Evolutionary conservation across 2,113 vertebrate genomes (phyloP), one percentile per base, ranked within the genome.

Genomic region (Pteruthius melanotis): DNA sequence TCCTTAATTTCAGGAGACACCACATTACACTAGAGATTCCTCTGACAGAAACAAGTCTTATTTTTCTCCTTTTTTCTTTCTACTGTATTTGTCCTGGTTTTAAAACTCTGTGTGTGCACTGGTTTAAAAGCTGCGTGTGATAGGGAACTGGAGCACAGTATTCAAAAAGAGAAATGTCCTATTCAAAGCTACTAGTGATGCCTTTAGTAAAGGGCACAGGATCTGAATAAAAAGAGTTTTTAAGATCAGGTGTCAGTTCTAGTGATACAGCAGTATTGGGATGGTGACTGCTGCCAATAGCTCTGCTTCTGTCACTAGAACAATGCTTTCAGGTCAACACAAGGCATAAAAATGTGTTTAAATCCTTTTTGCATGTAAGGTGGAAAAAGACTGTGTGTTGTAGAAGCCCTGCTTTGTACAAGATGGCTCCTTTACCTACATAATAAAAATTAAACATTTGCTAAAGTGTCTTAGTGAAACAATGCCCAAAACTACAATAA

Each of bases 371-470:
- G 13, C 1, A 13, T 30, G 40, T 61, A 64, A 69, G 11, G 6
- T 82, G 33, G 74, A 8, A 86, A 86, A 92, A 72, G 6, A 5
- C 3, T 23, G 4, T 30, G 8, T 16, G n/a, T 74, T 87, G 28
- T 26, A 70, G 64, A 65, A 72, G 13, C 4, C 7, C 18, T 61
- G 17, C 12, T 81, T 84, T 70, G 31, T 42, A 59, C 47, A 70
- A 77, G 18, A 52, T 22, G 13, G 3, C 15, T 77, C 1, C 0
- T 1, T 81, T 78, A 20, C 7, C 45, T 37, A 13, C 10, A 11
- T 3, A 2, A 26, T n/a, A 8, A 75, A 89, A 87, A 65, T 27
- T 7, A 61, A 66, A 33, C 9, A 8, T 66, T 53, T 77, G 18
- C 39, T 92, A 1, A 84, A 85, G 7, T 31, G 5, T 57, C 77